Evolutionary conservation across 1,140 invertebrate genomes (phyloP), one percentile per base, ranked within the genome.

Genomic region (Dreissena polymorpha): DNA sequence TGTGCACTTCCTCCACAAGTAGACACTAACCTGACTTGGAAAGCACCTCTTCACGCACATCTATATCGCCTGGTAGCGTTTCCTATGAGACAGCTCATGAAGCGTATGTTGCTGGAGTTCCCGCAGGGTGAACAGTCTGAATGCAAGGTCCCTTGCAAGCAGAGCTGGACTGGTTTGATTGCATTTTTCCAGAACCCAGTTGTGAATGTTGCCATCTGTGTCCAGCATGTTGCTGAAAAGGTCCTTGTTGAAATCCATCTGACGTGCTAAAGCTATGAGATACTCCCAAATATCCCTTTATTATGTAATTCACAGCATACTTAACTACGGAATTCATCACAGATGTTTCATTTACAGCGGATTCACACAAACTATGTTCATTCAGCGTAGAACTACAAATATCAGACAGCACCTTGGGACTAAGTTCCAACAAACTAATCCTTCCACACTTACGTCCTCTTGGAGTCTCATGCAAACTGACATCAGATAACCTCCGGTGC

Each of bases 141-240:
- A 82, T 16, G 65, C 5, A 13, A 82, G 79, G 73, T 82, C 79
- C 55, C 70, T 12, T 2, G 71, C 79, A 29, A 82, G 51, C 1
- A 82, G 23, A 0, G 79, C 70, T 39, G 79, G 79, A 12, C 60
- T 53, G 21, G 0, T 74, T 12, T 2, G 73, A 21, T 70, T 23
- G 50, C 79, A 82, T 21, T 49, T 74, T 21, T 67, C 49, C 14
- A 82, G 60, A 23, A 82, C 63, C 79, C 79, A 82, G 57, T 67
- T 57, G 10, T 68, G 10, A 50, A 82, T 68, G 21, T 82, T 64
- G 25, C 60, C 70, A 16, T 82, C 68, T 23, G 71, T 13, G 23
- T 82, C 49, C n/a, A 82, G 21, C 21, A 49, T 18, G 64, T 82
- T 39, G 25, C 65, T 70, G 25, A 82, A 74, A 70, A 82, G 73